These are phyloP conservation scores for Myotis davidii DNA, from an alignment of 2,113 vertebrate genomes.

Conservation along the genomic window DNA sequence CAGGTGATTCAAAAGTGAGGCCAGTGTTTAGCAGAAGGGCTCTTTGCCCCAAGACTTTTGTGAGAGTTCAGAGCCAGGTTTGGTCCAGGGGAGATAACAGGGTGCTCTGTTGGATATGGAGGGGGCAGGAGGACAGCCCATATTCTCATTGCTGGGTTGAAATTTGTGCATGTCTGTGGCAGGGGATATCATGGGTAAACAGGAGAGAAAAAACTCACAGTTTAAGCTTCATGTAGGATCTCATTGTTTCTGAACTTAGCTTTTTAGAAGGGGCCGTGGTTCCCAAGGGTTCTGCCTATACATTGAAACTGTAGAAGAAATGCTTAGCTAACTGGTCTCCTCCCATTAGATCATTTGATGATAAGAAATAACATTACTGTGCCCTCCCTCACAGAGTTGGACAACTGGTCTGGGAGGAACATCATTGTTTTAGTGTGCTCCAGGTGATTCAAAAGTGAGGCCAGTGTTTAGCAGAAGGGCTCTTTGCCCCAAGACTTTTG, in stretches of 20 bases:
- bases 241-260: neutral
- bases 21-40: neutral
- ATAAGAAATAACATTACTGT: neutral
- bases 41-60: neutral
- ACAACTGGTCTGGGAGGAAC: neutral
- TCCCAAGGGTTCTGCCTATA: neutral
- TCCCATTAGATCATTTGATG: neutral
- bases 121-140: neutral
- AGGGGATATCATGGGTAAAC: fast-evolving
- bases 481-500: neutral
- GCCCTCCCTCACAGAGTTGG: neutral
- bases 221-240: neutral
- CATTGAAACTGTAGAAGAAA: neutral
- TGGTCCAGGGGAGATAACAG: no score
- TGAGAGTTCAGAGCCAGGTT: neutral
- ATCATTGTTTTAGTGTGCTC: neutral
- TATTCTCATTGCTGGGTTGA: neutral
- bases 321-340: neutral
- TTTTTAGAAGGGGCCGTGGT: neutral
- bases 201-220: neutral
- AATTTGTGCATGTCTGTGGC: neutral
- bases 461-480: neutral
- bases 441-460: neutral
- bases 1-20: neutral
- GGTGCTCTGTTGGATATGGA: neutral